These are phyloP conservation scores for Coboldia fuscipes DNA, from an alignment of 1,140 invertebrate genomes.

Conservation along the genomic window DNA sequence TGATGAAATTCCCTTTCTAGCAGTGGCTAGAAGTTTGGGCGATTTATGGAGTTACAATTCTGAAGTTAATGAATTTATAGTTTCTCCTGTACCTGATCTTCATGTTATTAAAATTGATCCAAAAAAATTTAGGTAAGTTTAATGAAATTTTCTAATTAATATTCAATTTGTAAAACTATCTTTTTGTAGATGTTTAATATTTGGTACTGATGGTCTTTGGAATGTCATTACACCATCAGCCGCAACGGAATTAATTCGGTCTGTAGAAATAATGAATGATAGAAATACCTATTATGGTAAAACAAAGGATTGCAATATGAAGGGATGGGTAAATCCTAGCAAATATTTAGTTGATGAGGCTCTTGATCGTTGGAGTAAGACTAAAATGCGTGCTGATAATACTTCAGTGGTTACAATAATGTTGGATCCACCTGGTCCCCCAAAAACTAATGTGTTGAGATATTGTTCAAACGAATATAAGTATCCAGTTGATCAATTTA, in stretches of 20 bases:
- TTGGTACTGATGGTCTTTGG: conserved; percentile 92
- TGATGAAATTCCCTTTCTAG: conserved; percentile 91
- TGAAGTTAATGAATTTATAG: conserved; percentile 70
- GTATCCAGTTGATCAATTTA: too few relatives aligned
- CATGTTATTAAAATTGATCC: conserved; percentile 69
- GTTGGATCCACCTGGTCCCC: conserved; percentile 76
- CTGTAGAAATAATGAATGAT: conserved; percentile 62
- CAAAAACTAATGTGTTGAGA: conserved; percentile 11
- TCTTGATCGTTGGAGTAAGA: conserved; percentile 52
- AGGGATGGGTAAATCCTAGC: conserved; percentile 72
- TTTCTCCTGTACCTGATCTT: conserved; percentile 94
- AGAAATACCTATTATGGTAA: conserved; percentile 24
- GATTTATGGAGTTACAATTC: conserved; percentile 96
- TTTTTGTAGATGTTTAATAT: conserved; percentile 66
- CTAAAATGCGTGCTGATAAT: conserved; percentile 79
- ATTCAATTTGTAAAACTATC: neutral
- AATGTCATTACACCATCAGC: conserved; percentile 74
- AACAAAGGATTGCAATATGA: conserved; percentile 23
- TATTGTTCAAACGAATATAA: too few relatives aligned
- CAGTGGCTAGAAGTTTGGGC: conserved; percentile 83
- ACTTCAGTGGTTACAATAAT: conserved; percentile 85
- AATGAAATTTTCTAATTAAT: neutral
- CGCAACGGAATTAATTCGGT: conserved; percentile 68
- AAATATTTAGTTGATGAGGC: conserved; percentile 75
- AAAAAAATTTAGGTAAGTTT: conserved; percentile 29